Base-by-base conservation (phyloP, 2,797 vertebrate species). In the Chloroceryle amazona region DNA sequence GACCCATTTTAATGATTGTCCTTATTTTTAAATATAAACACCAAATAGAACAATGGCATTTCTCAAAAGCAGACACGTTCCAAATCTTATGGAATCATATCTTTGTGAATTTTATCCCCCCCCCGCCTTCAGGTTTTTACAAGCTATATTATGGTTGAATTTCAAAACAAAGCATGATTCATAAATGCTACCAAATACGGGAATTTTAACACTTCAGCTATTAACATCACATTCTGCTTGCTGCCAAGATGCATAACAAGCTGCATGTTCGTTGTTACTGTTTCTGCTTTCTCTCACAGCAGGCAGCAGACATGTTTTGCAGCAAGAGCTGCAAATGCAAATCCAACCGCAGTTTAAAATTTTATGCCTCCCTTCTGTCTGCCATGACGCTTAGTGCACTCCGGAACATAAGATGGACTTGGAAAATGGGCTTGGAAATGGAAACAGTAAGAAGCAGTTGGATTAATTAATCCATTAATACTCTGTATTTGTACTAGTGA, bases 381-480 rank as follows among this genome's bases (percentile, higher is more conserved):
- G 72, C 81, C 76, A 47, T 28, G 63, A 93, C 37, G 52, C 21
- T 80, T 75, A 68, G 66, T 26, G 61, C 15, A 71, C 28, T 83
- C 79, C 37, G 58, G 37, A 75, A 54, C 2, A 0, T 25, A 84
- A 57, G 16, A 65, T 5, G 12, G n/a, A 44, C 33, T 44, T 29
- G 6, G 23, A 86, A 92, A 95, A 75, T 1, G 8, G 70, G 20
- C 35, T 83, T 61, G 23, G 39, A 88, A 86, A 86, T 37, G 41
- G 76, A 57, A 94, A 75, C 39, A 47, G 6, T 54, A 62, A 86
- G 28, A 83, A 52, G 46, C n/a, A 89, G 67, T 39, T 75, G 7
- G 35, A 89, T 89, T 86, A 80, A 85, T 66, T 33, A 81, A 86
- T 76, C 74, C n/a, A 49, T 74, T 75, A 79, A 84, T 39, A 81